Evolutionary conservation across 2,888 invertebrate species (phyloP), one percentile per base, ranked within the genome.

Genomic region (Melanchra persicariae): DNA sequence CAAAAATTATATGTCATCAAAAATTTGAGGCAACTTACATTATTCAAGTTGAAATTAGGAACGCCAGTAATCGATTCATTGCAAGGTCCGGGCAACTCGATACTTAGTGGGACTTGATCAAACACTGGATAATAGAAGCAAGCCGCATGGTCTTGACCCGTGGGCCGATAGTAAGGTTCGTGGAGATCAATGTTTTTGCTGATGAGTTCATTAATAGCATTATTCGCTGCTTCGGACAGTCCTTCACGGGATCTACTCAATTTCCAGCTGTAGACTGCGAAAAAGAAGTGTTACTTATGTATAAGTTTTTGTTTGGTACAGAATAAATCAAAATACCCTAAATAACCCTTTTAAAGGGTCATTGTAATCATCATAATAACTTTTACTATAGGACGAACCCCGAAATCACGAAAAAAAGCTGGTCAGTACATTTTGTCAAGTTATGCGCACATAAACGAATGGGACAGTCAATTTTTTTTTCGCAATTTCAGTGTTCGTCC

Each of bases 211-310:
- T 90, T 65, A 22, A 95, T 91, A 12, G 64, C 76, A 0, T 64
- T 61, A 19, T 83, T 86, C 0, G 92, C 91, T 1, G 79, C 72
- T 8, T 72, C 47, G 0, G 93, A 91, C 0, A 94, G 85, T 3
- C 91, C 91, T 0, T 61, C 49, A 4, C 88, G 89, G 8, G 87
- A 84, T 69, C 91, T 88, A 77, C 93, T 91, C 1, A 94, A 87
- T 72, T 93, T 93, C 94, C 94, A 95, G 77, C 94, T 95, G 91
- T 89, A 94, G 10, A 94, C 95, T 95, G 87, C 3, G 82, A 12
- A 64, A 40, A 74, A 75, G 3, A 26, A 45, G 19, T 45, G 22
- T 52, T 45, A 30, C 6, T 3, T 30, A 30, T 30, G 19, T 26
- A 22, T 70, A 19, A 63, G 43, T 15, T 67, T 40, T 40, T 40